Evolutionary conservation across 1,140 invertebrate species (phyloP).

Genomic region (Pseudobourletiella spinata): DNA sequence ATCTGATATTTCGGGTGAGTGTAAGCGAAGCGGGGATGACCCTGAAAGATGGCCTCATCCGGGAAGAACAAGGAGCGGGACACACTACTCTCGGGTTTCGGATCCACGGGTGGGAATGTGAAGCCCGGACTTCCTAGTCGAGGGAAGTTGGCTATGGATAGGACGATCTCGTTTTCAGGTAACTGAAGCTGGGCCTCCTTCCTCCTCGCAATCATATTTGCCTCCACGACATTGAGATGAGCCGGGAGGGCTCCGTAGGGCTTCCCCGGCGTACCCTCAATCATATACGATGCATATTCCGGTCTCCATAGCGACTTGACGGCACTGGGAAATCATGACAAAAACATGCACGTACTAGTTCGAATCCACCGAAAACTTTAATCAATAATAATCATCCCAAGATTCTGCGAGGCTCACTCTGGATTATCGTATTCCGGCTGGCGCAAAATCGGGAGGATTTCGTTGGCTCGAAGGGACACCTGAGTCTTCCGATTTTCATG

Average conservation of each 20-base stretch:
- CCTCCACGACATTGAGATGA: slow-evolving; percentile 96
- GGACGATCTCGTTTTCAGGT: slow-evolving; percentile 67
- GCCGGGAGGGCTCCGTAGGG: slow-evolving; percentile 87
- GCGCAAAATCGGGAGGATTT: slow-evolving; percentile 62
- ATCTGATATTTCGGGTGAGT: slow-evolving; percentile 83
- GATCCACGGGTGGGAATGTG: slow-evolving; percentile 64
- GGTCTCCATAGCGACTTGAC: slow-evolving; percentile 90
- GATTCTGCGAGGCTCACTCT: too few relatives aligned
- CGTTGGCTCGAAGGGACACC: slow-evolving; percentile 69
- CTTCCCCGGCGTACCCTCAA: slow-evolving; percentile 97
- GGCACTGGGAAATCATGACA: slow-evolving; percentile 43
- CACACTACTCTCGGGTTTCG: slow-evolving; percentile 57
- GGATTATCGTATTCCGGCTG: slow-evolving; percentile 73
- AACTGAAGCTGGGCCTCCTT: slow-evolving; percentile 74
- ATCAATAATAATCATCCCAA: too few relatives aligned
- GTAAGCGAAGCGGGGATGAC: slow-evolving; percentile 95
- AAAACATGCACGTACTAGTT: neutral
- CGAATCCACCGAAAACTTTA: slow-evolving; percentile 1
- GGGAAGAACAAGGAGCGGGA: slow-evolving; percentile 89
- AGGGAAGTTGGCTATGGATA: slow-evolving; percentile 87
- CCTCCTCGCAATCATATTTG: slow-evolving; percentile 87
- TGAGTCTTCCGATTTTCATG: slow-evolving; percentile 72
- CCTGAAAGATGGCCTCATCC: slow-evolving; percentile 83
- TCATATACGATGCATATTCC: slow-evolving; percentile 97
- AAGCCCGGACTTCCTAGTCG: slow-evolving; percentile 82